Evolutionary conservation across 2,113 vertebrate genomes (phyloP), one percentile per base, ranked within the genome.

Genomic region (Illadopsis cleaveri): DNA sequence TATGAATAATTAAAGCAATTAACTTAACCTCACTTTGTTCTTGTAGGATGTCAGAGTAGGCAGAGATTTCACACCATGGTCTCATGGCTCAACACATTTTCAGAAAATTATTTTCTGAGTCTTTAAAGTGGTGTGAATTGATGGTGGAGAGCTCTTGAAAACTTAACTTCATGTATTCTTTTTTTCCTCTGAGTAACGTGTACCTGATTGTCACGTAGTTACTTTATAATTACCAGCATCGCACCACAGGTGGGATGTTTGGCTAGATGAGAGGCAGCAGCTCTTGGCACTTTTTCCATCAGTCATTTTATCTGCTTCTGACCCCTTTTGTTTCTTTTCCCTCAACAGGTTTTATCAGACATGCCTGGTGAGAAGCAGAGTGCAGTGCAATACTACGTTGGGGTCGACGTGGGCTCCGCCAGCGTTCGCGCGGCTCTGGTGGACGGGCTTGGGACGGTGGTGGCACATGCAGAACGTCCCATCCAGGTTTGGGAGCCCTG

Each of bases 351-450:
- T 50, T 27, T 50, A 24, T 19, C 31, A 10, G 68, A 65, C 60
- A 98, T 98, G 98, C 76, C 90, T 3, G 31, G 86, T 19, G 42
- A 72, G 80, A 57, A 96, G 61, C 64, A 90, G 71, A 15, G 66
- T 80, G 68, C 61, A 45, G 38, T 54, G 37, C 71, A 93, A 4
- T 99, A 97, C 91, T 99, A 99, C 1, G 97, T 99, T 37, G 99
- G 99, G 3, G 98, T 99, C 77, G 99, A 99, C 2, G 99, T 99
- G 87, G 99, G 99, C 53, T 99, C 99, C 2, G 97, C 97, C 73
- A 99, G 99, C 16, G 99, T 99, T 28, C 98, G 99, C 1, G 99
- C 99, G 0, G 99, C 99, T 5, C 97, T 99, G 90, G 99, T 99
- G 62, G 98, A 98, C 7, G 97, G 89, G 12, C 68, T 61, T 14